Evolutionary conservation across 2,888 invertebrate genomes (phyloP).

Genomic region (Calliscelio sp.): DNA sequence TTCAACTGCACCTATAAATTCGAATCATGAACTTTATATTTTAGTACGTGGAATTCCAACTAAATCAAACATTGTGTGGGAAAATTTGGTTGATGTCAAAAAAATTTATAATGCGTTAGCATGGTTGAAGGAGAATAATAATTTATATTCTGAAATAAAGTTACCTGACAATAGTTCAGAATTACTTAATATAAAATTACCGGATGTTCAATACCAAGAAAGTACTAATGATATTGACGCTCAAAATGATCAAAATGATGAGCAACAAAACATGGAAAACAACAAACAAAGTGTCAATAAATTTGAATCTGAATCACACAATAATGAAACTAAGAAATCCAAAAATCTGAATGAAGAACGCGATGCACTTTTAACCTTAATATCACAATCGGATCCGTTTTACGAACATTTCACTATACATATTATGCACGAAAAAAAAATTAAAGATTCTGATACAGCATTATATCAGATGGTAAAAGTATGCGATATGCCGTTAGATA

Average conservation of each 20-base stretch:
- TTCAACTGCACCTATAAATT: constrained; percentile 76
- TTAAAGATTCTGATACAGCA: too few species aligned
- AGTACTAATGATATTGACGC: background rate
- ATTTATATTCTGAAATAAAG: too few species aligned
- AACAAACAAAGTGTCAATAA: background rate
- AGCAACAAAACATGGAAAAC: background rate
- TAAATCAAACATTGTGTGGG: too few species aligned
- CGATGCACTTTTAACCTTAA: too few species aligned
- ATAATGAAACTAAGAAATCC: background rate
- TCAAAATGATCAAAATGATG: background rate
- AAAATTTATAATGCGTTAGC: too few species aligned
- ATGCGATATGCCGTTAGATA: too few species aligned
- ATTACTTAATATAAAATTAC: constrained; percentile 51
- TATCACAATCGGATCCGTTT: too few species aligned
- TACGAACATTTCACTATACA: too few species aligned
- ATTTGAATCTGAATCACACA: background rate
- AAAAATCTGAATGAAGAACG: background rate
- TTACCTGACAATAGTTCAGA: constrained; percentile 67
- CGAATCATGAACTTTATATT: constrained; percentile 79
- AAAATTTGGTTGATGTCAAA: too few species aligned
- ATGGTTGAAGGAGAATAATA: too few species aligned
- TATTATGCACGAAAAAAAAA: too few species aligned
- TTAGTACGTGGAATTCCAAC: constrained; percentile 79
- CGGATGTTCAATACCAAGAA: constrained; percentile 14
- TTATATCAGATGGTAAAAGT: too few species aligned